Percentiles rank a stretch among this genome's conserved stretches.
Evolutionary conservation across 1,140 invertebrate genomes (phyloP).

Genomic region (Drosophila novamexicana): DNA sequence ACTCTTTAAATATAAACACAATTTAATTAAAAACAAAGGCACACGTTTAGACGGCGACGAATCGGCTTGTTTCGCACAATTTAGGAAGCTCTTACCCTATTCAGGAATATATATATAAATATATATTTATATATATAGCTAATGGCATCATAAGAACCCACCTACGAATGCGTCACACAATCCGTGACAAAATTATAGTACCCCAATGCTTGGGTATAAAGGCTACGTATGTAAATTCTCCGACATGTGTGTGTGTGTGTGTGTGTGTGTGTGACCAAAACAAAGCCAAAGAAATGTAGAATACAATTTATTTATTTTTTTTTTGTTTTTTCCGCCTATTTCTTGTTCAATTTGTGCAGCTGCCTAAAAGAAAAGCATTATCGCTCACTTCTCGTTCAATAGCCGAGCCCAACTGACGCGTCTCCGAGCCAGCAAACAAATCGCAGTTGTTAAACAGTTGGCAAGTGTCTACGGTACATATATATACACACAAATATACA

Average conservation of each 20-base stretch:
- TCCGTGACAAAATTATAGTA: neutral
- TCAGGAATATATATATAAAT: neutral
- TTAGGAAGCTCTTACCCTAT: neutral
- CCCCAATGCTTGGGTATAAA: slow-evolving; percentile 2
- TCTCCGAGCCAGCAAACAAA: slow-evolving; percentile 16
- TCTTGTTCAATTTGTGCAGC: slow-evolving; percentile 33
- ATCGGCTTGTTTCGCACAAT: neutral
- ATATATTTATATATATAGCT: neutral
- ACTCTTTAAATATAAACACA: no score
- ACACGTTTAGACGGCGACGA: no score
- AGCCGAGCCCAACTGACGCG: slow-evolving; percentile 59
- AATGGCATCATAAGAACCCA: neutral
- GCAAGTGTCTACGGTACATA: slow-evolving; percentile 17
- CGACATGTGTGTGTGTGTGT: slow-evolving; percentile 1
- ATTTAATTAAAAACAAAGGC: no score
- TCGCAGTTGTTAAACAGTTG: slow-evolving; percentile 21
- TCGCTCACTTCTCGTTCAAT: slow-evolving; percentile 66
- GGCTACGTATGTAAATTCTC: slow-evolving; percentile 21
- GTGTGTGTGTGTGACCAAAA: slow-evolving; percentile 49
- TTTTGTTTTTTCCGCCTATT: slow-evolving; percentile 29
- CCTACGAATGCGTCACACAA: neutral
- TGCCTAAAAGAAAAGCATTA: slow-evolving; percentile 64
- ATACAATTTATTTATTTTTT: slow-evolving; percentile 24
- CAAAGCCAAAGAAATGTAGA: slow-evolving; percentile 79
- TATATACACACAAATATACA: neutral